Evolutionary conservation across 2,113 vertebrate genomes (phyloP).

Genomic region (Aepyceros melampus): DNA sequence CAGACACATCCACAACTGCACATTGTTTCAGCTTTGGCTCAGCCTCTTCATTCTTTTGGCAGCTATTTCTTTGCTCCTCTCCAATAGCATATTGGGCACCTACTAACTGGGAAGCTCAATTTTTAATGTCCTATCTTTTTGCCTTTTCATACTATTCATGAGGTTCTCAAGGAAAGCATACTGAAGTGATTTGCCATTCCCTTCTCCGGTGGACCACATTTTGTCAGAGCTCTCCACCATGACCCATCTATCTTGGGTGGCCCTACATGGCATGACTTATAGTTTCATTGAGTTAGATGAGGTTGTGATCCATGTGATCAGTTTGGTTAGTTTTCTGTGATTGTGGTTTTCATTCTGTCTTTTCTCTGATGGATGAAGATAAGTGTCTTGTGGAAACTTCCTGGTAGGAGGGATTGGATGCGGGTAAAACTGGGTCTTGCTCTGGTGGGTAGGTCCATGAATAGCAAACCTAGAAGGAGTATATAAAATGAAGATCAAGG

Average conservation of each 20-base stretch:
- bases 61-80: background rate
- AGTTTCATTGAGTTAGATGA: background rate
- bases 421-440: background rate
- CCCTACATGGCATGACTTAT: background rate
- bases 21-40: background rate
- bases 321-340: background rate
- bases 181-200: background rate
- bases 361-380: background rate
- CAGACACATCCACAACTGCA: background rate
- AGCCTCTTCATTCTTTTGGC: background rate
- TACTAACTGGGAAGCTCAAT: background rate
- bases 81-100: background rate
- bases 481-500: background rate
- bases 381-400: background rate
- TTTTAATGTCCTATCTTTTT: background rate
- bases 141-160: background rate
- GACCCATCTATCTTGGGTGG: background rate
- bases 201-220: background rate
- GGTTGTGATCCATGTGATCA: background rate
- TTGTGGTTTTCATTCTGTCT: background rate
- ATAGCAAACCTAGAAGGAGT: background rate
- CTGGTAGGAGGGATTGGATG: background rate
- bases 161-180: background rate
- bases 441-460: background rate
- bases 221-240: background rate